These are phyloP conservation scores for Marronus borbonicus DNA, from an alignment of 2,888 invertebrate species.

Conservation along the genomic window DNA sequence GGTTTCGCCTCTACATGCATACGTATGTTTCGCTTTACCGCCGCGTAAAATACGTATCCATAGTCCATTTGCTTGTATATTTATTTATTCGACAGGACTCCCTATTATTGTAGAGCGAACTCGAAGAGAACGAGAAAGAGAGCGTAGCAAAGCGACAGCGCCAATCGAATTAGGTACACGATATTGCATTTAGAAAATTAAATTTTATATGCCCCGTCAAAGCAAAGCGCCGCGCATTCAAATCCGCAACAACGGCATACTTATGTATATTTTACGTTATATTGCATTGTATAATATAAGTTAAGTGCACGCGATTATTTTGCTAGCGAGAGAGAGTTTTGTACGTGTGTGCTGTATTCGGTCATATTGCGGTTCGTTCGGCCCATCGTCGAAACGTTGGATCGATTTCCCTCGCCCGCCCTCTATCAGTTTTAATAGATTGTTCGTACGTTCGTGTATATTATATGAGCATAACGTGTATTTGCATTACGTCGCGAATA, in stretches of 20 bases:
- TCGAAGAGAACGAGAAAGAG: not conserved
- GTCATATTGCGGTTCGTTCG: not conserved
- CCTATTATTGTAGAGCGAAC: slow-evolving; percentile 9
- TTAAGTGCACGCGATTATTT: slow-evolving; percentile 17
- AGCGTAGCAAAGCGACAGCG: not conserved
- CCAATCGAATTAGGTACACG: slow-evolving; percentile 54
- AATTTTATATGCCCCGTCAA: slow-evolving; percentile 45
- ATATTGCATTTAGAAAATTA: slow-evolving; percentile 48
- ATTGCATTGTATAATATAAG: slow-evolving; percentile 17
- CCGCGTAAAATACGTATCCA: slow-evolving; percentile 37
- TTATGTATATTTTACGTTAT: not conserved
- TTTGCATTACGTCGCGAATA: not conserved
- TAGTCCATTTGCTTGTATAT: slow-evolving; percentile 5
- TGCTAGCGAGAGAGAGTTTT: not conserved
- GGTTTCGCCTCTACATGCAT: slow-evolving; percentile 53
- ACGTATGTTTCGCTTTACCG: slow-evolving; percentile 2
- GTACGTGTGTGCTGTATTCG: slow-evolving; percentile 1
- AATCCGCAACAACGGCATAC: not conserved
- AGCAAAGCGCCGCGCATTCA: slow-evolving; percentile 1
- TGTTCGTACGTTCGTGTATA: not conserved
- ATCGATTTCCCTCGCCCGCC: not conserved
- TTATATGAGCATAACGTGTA: not conserved
- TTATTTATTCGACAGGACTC: slow-evolving; percentile 47
- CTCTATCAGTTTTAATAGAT: not conserved
- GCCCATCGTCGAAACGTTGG: not conserved